phyloP scores from a whole-genome alignment of 2,888 invertebrate genomes.

The Arge pagana region DNA sequence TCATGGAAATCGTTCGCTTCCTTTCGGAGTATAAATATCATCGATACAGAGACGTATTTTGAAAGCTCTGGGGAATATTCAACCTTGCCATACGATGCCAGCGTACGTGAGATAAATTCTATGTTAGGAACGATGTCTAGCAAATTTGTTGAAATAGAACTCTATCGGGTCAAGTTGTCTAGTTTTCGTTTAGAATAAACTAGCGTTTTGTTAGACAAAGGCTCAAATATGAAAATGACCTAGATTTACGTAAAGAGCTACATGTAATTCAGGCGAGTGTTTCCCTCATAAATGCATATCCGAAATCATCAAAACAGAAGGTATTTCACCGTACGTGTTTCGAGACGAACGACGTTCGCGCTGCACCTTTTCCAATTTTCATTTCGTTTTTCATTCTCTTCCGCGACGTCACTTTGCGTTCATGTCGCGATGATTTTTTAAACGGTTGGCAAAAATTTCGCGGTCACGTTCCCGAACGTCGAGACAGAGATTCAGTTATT shows the following conservation, averaged over 20 bases:
- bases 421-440: no score
- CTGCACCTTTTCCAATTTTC: no score
- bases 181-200: conserved; percentile 29
- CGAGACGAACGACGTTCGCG: no score
- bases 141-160: conserved; percentile 28
- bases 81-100: conserved; percentile 33
- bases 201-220: conserved; percentile 32
- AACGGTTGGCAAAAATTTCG: no score
- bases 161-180: conserved; percentile 25
- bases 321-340: no score
- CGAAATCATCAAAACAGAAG: conserved; percentile 24
- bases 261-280: conserved; percentile 31
- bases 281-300: conserved; percentile 38
- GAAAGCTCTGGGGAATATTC: conserved; percentile 19
- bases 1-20: no score
- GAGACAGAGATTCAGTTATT: no score
- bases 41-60: conserved; percentile 12
- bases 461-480: no score
- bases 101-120: conserved; percentile 32
- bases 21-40: conserved; percentile 19
- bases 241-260: conserved; percentile 33
- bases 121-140: conserved; percentile 39
- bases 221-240: conserved; percentile 36
- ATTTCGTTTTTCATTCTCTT: not conserved
- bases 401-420: no score